A percentile compares a stretch with the other conserved stretches of the same genome.
Evolutionary conservation across 35 echinoderm and acorn worm species (phyloP).

Genomic region (Diadema setosum): DNA sequence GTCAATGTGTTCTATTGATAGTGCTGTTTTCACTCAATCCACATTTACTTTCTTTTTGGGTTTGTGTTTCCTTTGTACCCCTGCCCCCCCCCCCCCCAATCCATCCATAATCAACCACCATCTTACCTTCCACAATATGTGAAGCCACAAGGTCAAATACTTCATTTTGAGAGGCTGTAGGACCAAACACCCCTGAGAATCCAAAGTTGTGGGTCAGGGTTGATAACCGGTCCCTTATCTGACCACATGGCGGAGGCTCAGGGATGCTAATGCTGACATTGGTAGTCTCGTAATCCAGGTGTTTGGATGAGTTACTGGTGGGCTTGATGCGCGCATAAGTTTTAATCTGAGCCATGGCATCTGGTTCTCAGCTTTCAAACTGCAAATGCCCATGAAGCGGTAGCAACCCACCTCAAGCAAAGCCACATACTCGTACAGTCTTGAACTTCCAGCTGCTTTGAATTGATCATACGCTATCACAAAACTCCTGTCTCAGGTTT

Average conservation of each 20-base stretch:
- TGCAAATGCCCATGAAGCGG: too few species aligned
- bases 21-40: too few species aligned
- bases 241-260: neutral
- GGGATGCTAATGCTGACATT: neutral
- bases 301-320: neutral
- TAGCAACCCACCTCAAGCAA: too few species aligned
- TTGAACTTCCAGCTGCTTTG: too few species aligned
- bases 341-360: neutral
- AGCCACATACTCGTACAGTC: too few species aligned
- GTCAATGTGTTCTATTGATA: too few species aligned
- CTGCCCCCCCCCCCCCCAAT: neutral
- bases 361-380: too few species aligned
- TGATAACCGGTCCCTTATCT: neutral
- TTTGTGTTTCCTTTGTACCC: too few species aligned
- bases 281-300: neutral
- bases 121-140: neutral
- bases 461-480: too few species aligned
- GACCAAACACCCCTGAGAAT: neutral
- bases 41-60: too few species aligned
- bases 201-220: slow-evolving; percentile 15
- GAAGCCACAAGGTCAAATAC: neutral
- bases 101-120: neutral
- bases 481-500: too few species aligned
- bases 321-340: slow-evolving; percentile 16
- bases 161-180: neutral